Evolutionary conservation across 1,140 invertebrate species (phyloP), one percentile per base, ranked within the genome.

Genomic region (Tribolium madens): DNA sequence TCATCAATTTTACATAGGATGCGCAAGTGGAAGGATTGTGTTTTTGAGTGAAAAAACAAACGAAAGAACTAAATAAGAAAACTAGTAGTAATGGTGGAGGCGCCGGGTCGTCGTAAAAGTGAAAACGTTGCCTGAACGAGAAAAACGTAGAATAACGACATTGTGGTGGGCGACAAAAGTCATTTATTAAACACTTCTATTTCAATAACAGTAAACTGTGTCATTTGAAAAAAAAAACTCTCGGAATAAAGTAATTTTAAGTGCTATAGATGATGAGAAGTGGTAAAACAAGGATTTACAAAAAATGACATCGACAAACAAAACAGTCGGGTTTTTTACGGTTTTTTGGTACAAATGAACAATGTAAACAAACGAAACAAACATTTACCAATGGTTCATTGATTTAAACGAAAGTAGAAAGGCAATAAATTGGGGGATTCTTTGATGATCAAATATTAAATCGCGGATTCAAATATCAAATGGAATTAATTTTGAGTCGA

Each of bases 371-470:
- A 64, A 14, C 57, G 26, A 64, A 60, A 33, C 57, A 36, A 64
- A 36, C 57, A 64, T 64, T 36, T 64, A 26, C 21, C 26, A 5
- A 13, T 26, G 57, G 57, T 64, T 64, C 57, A 64, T 64, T 64
- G 57, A 64, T 64, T 64, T 64, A 64, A 18, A 14, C 36, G 57
- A 21, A 64, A 64, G 10, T 36, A 26, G 26, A 15, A 64, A 12
- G 57, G 57, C 57, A 64, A 72, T 72, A 72, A 72, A 72, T 72
- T 52, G 47, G 57, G 14, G n/a, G 26, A 64, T 33, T 64, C 57
- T 31, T 72, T 72, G 70, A 50, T 26, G 70, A 46, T 48, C 46
- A 72, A 72, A 72, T 72, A 72, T 72, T 48, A 72, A 72, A 72
- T 50, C 48, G 46, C 6, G 57, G 26, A 64, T 33, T 64, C 10